A percentile compares a stretch with the other conserved stretches of the same genome.
These are phyloP conservation scores for Cyprinodon brontotheroides DNA, from an alignment of 2,113 vertebrate genomes.

Conservation along the genomic window DNA sequence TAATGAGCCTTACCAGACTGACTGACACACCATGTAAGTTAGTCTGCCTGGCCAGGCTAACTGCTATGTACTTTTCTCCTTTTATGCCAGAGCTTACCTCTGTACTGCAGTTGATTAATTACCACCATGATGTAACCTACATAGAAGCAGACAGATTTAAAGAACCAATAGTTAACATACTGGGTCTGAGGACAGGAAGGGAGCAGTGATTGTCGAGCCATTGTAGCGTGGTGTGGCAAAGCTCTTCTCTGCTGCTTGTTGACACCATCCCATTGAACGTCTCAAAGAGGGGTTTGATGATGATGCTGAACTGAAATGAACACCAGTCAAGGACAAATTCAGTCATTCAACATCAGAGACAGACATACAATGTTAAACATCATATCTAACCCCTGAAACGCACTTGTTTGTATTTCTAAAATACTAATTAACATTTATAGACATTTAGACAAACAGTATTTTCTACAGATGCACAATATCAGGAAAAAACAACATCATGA, in stretches of 20 bases:
- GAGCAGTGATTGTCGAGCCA: slow-evolving; percentile 94
- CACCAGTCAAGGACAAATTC: slow-evolving; percentile 76
- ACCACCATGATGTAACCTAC: background rate
- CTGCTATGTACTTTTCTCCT: too few species aligned
- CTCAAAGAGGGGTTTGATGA: slow-evolving; percentile 95
- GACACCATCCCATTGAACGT: slow-evolving; percentile 92
- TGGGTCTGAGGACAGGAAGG: slow-evolving; percentile 90
- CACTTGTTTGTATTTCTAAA: background rate
- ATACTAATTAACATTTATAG: too few species aligned
- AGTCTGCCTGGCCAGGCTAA: too few species aligned
- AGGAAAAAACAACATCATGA: too few species aligned
- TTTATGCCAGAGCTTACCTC: too few species aligned
- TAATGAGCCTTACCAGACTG: too few species aligned
- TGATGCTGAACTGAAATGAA: slow-evolving; percentile 90
- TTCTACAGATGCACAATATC: too few species aligned
- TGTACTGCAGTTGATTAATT: background rate
- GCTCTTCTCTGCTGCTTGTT: slow-evolving; percentile 85
- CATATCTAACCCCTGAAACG: background rate
- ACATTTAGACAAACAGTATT: too few species aligned
- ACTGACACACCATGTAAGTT: too few species aligned
- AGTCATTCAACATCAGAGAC: background rate
- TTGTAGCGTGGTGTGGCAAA: slow-evolving; percentile 85
- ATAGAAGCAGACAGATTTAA: too few species aligned
- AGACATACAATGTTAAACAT: background rate
- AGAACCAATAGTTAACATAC: slow-evolving; percentile 79